phyloP scores from a whole-genome alignment of 2,797 vertebrate species.

The Microchirus variegatus region DNA sequence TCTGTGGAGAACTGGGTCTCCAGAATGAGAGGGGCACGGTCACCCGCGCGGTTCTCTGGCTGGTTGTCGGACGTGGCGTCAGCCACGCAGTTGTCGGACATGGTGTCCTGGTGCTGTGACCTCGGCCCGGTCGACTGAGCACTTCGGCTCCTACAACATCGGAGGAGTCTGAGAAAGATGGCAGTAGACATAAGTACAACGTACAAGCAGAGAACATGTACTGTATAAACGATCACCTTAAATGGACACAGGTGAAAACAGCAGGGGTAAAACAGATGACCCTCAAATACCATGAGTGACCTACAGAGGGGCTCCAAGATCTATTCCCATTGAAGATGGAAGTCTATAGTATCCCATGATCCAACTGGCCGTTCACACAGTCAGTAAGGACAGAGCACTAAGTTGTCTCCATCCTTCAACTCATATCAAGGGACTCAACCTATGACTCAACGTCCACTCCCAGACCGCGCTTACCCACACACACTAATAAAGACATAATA shows the following conservation, averaged over 20 bases:
- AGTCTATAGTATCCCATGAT: slow-evolving; percentile 17
- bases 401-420: slow-evolving; percentile 35
- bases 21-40: slow-evolving; percentile 71
- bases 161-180: slow-evolving; percentile 16
- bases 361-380: neutral
- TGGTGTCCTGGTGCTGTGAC: slow-evolving; percentile 51
- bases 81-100: slow-evolving; percentile 77
- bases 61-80: slow-evolving; percentile 82
- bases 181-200: neutral
- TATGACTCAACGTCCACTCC: slow-evolving; percentile 57
- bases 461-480: slow-evolving; percentile 35
- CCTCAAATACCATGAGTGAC: slow-evolving; percentile 35
- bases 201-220: neutral
- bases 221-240: neutral
- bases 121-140: slow-evolving; percentile 3
- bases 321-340: slow-evolving; percentile 1
- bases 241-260: slow-evolving; percentile 11
- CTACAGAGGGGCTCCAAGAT: slow-evolving; percentile 10
- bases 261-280: slow-evolving; percentile 3
- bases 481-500: slow-evolving; percentile 21
- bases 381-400: slow-evolving; percentile 10
- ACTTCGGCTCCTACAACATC: slow-evolving; percentile 50
- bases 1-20: slow-evolving; percentile 77
- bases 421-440: slow-evolving; percentile 32
- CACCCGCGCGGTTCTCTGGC: slow-evolving; percentile 60